Evolutionary conservation across 2,113 vertebrate genomes (phyloP).

Genomic region (Trogon surrucura): DNA sequence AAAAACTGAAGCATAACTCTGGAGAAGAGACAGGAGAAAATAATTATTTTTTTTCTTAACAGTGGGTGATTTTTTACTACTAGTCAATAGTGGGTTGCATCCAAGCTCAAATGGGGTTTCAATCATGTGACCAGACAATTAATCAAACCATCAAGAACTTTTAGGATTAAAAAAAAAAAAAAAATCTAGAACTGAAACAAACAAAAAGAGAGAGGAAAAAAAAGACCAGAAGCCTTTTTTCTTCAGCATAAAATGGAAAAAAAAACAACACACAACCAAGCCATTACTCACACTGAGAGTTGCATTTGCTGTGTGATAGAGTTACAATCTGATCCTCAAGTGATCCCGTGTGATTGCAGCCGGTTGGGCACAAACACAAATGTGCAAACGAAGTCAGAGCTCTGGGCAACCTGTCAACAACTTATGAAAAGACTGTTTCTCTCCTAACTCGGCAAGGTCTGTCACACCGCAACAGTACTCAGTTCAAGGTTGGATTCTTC

Average conservation of each 20-base stretch:
- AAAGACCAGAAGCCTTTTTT: not conserved
- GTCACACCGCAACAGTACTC: rapidly evolving
- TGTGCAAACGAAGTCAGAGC: not conserved
- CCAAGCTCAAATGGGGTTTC: not conserved
- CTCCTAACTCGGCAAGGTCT: not conserved
- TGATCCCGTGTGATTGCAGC: not conserved
- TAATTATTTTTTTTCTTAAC: not conserved
- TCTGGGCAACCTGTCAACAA: not conserved
- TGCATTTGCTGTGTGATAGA: not conserved
- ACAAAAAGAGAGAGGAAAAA: not conserved
- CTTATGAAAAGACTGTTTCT: conserved; percentile 2
- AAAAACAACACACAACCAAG: not conserved
- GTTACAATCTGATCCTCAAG: not conserved
- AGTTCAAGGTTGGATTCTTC: not conserved
- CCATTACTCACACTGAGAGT: not conserved
- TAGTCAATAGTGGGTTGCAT: not conserved
- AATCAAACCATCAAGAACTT: not conserved
- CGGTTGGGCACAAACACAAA: not conserved
- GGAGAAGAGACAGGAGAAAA: not conserved
- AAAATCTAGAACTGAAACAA: not conserved
- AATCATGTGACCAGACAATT: not conserved
- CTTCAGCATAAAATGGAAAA: not conserved
- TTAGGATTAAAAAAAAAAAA: too few species aligned
- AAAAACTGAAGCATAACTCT: not conserved
- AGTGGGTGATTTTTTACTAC: not conserved